Percentiles rank a stretch among this genome's conserved stretches.
Evolutionary conservation across 2,113 vertebrate species (phyloP).

Genomic region (Centrocercus urophasianus): DNA sequence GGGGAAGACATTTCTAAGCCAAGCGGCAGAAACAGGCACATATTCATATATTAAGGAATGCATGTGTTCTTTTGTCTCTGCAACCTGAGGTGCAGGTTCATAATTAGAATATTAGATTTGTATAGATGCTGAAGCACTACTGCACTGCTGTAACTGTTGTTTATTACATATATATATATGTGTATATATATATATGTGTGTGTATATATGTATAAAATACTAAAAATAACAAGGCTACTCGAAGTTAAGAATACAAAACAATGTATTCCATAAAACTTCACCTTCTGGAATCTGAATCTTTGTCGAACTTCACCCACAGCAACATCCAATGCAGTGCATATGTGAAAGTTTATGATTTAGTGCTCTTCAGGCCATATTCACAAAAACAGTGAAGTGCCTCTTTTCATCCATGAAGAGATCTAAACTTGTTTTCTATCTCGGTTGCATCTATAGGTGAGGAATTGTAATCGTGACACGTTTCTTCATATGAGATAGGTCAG

Average conservation of each 20-base stretch:
- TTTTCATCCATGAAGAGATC: not conserved
- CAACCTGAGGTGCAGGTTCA: not conserved
- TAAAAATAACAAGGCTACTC: not conserved
- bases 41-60: not conserved
- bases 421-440: not conserved
- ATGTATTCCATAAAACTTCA: not conserved
- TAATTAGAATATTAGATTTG: not conserved
- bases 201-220: not conserved
- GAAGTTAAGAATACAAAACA: not conserved
- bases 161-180: not conserved
- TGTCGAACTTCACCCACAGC: not conserved
- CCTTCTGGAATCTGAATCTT: not conserved
- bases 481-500: too few relatives aligned
- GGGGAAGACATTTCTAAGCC: not conserved
- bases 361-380: fast-evolving
- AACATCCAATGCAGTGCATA: not conserved
- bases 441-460: not conserved
- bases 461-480: fast-evolving
- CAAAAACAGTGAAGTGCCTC: not conserved
- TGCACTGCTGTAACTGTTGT: not conserved
- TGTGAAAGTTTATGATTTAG: not conserved
- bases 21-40: not conserved
- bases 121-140: not conserved
- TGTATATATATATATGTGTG: too few relatives aligned
- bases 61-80: not conserved